Evolutionary conservation across 2,888 invertebrate species (phyloP), one percentile per base, ranked within the genome.

Genomic region (Gastracanthus pulcherrimus): DNA sequence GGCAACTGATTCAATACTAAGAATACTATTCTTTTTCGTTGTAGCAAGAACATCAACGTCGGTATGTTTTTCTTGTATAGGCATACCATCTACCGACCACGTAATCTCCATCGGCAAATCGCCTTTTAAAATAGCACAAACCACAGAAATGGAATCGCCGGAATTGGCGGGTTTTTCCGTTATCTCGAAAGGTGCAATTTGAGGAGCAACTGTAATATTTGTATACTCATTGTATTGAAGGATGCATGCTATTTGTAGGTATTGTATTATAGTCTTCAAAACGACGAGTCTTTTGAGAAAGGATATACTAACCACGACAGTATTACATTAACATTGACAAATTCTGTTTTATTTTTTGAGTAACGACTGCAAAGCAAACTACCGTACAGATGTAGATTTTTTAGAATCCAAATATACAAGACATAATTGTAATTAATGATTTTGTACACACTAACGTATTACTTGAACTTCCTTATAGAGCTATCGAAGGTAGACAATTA

Each of bases 91-190:
- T 69, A 92, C 88, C 0, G 89, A 91, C 92, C 91, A 91, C 11
- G 85, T 80, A 55, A 91, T 90, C 76, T 94, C 94, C 74, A 97
- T 93, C 1, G 97, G 97, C 83, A 95, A 90, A 90, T 97, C 97
- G 34, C 97, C 96, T 90, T 96, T 95, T 84, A 94, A 93, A 45
- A 95, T 95, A 23, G 95, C 94, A 90, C 97, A 97, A 77, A 94
- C 94, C 2, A 96, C 94, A 83, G 95, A 96, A 79, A 96, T 95
- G 80, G 95, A 94, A 83, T 96, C 96, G 38, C 96, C 96, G 85
- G 95, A 95, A 88, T 96, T 96, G 60, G 96, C 94, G 82, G 96
- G 94, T 85, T 96, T 95, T 72, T 96, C 95, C 84, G 95, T 95
- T 87, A 96, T 95, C 87, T 93, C 93, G 90, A 96, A 96, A 58